Percentiles rank a stretch among this genome's conserved stretches.
Evolutionary conservation across 2,113 vertebrate species (phyloP).

Genomic region (Syrmaticus mikado): DNA sequence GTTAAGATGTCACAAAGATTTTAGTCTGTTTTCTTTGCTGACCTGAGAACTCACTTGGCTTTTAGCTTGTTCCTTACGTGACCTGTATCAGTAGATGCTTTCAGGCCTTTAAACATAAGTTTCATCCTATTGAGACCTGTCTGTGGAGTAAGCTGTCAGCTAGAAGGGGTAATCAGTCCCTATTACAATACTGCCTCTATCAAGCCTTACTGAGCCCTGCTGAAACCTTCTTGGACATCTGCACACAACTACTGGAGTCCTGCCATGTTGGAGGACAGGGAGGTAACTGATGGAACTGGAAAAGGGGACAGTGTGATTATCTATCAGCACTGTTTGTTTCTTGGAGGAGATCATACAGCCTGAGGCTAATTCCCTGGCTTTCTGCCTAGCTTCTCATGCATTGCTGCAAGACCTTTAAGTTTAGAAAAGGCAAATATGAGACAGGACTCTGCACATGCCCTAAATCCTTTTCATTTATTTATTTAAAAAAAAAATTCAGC

Average conservation of each 20-base stretch:
- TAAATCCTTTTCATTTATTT: not conserved
- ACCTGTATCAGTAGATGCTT: not conserved
- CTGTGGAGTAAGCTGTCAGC: not conserved
- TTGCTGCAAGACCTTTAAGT: not conserved
- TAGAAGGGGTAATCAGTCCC: not conserved
- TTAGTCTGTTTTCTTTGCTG: slow-evolving; percentile 76
- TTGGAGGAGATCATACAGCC: slow-evolving; percentile 31
- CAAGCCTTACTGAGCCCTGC: slow-evolving; percentile 2
- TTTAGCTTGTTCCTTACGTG: slow-evolving; percentile 63
- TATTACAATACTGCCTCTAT: slow-evolving; percentile 42
- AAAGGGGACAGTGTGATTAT: not conserved
- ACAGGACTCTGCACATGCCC: not conserved
- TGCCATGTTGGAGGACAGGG: slow-evolving; percentile 35
- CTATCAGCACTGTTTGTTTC: slow-evolving; percentile 29
- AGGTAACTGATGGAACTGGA: slow-evolving; percentile 14
- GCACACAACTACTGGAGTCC: slow-evolving; percentile 19
- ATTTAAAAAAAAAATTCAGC: not conserved
- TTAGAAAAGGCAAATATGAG: not conserved
- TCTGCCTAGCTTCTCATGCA: slow-evolving; percentile 14
- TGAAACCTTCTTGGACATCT: slow-evolving; percentile 57
- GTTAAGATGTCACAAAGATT: slow-evolving; percentile 79
- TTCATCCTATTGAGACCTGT: not conserved
- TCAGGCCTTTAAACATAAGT: not conserved
- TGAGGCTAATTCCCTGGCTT: slow-evolving; percentile 52
- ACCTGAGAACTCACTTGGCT: slow-evolving; percentile 71